Conservation (phyloP, 1,140 invertebrate species). For the Drosophila bifasciata region DNA sequence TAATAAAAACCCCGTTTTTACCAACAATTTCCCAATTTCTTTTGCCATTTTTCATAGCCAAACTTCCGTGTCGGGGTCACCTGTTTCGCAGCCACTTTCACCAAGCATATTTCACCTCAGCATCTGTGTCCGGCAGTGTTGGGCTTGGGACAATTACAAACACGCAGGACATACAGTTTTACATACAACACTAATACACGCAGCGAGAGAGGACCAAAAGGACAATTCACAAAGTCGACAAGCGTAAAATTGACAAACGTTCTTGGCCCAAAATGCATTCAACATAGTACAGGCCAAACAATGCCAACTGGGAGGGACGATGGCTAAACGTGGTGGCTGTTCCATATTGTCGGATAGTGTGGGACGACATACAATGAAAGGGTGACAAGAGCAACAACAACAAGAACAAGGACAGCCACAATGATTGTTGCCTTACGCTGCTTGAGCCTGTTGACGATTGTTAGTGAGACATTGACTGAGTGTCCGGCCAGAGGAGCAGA, state of each 20-base stretch:
- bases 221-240: conserved; percentile 73
- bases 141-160: conserved; percentile 25
- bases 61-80: conserved; percentile 6
- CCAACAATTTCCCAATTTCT: no score
- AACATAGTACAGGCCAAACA: conserved; percentile 28
- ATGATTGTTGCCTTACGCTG: conserved; percentile 64
- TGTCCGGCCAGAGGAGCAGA: conserved; percentile 40
- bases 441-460: conserved; percentile 81
- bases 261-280: conserved; percentile 61
- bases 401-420: conserved; percentile 30
- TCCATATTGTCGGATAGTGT: neutral
- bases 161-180: conserved; percentile 37
- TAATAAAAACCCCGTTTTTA: no score
- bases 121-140: conserved; percentile 18
- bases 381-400: conserved; percentile 36
- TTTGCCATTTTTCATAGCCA: no score
- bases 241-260: conserved; percentile 80
- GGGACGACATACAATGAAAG: conserved; percentile 10
- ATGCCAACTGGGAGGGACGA: conserved; percentile 14
- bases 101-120: conserved; percentile 21
- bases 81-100: conserved; percentile 21
- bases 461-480: conserved; percentile 81
- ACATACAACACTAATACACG: conserved; percentile 36
- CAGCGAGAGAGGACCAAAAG: conserved; percentile 44
- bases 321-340: neutral